Percentiles rank a stretch among this genome's conserved stretches.
Evolutionary conservation across 2,888 invertebrate species (phyloP).

Genomic region (Antheraea yamamai): DNA sequence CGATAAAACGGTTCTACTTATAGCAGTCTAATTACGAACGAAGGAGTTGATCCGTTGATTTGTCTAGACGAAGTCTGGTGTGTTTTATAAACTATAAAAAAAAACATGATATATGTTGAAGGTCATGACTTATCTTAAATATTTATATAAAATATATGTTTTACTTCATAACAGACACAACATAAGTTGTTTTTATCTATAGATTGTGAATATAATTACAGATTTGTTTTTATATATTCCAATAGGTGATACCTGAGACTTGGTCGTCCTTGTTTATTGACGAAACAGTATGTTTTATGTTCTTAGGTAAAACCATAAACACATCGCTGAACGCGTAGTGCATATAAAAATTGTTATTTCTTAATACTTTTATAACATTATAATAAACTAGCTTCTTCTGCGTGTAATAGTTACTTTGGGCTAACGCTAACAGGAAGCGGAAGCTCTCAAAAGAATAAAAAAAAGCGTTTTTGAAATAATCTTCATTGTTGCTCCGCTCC

Average conservation of each 20-base stretch:
- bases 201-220: not conserved
- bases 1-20: constrained; percentile 27
- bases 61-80: constrained; percentile 43
- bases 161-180: not conserved
- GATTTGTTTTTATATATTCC: not conserved
- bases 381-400: no score
- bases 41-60: constrained; percentile 30
- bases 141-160: not conserved
- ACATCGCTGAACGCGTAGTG: no score
- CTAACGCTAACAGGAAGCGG: no score
- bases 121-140: constrained; percentile 1
- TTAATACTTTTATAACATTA: no score
- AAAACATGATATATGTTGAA: constrained; percentile 5
- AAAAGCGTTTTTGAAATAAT: no score
- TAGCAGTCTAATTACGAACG: constrained; percentile 32
- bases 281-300: not conserved
- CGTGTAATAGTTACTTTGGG: no score
- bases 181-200: not conserved
- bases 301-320: no score
- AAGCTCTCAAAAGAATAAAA: no score
- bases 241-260: no score
- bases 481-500: no score
- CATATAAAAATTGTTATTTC: no score
- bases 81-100: not conserved
- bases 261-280: not conserved